These are phyloP conservation scores for Parascotia fuliginaria DNA, from an alignment of 2,888 invertebrate species.

Conservation along the genomic window DNA sequence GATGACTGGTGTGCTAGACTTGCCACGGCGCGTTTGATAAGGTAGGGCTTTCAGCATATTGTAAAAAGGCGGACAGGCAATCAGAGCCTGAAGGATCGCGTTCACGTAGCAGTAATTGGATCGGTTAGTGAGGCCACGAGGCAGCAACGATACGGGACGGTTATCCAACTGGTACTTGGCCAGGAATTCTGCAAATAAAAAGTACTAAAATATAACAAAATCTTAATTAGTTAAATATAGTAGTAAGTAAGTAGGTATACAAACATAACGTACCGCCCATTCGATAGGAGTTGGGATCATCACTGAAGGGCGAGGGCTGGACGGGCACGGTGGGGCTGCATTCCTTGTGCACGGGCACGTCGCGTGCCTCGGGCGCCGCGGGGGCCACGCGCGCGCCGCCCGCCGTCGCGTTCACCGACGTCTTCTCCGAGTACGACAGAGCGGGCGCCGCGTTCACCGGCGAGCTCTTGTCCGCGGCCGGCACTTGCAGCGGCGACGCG, in stretches of 20 bases:
- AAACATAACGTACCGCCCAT: constrained; percentile 88
- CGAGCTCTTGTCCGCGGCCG: constrained; percentile 58
- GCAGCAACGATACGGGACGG: constrained; percentile 91
- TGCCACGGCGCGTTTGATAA: constrained; percentile 86
- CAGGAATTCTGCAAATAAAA: constrained; percentile 93
- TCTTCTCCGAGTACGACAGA: constrained; percentile 64
- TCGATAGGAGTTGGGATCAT: constrained; percentile 89
- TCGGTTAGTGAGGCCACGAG: constrained; percentile 96
- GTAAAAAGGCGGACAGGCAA: constrained; percentile 98
- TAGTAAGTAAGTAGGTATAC: neutral
- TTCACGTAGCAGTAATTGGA: constrained; percentile 99
- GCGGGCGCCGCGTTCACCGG: constrained; percentile 43
- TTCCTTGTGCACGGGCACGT: constrained; percentile 58
- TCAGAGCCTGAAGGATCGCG: constrained; percentile 96
- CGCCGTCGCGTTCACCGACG: constrained; percentile 35
- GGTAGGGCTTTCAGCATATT: constrained; percentile 94
- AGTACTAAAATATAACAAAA: no score
- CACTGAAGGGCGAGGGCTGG: constrained; percentile 81
- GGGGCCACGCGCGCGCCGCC: constrained; percentile 39
- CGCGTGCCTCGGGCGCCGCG: constrained; percentile 47
- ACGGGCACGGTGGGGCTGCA: constrained; percentile 68
- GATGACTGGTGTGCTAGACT: constrained; percentile 92
- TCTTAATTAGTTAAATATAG: no score
- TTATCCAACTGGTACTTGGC: constrained; percentile 91
- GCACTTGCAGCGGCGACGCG: constrained; percentile 73